Evolutionary conservation across 1,140 invertebrate genomes (phyloP), one percentile per base, ranked within the genome.

Genomic region (Oncopeltus fasciatus): DNA sequence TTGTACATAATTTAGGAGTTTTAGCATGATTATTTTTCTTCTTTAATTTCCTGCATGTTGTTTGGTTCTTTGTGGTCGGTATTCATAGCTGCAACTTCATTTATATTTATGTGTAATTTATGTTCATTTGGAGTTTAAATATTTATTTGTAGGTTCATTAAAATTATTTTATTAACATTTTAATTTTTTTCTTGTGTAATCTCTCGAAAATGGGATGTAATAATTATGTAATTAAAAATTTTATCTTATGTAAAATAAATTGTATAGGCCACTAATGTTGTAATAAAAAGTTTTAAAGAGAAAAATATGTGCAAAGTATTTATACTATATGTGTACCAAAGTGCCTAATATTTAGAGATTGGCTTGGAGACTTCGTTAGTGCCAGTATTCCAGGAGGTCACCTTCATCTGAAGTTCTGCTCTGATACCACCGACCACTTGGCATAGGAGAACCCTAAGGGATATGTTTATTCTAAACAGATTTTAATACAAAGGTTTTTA

Each of bases 381-480:
- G n/a, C n/a, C n/a, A n/a, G n/a, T n/a, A n/a, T n/a, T n/a, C n/a
- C n/a, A n/a, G n/a, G n/a, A n/a, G n/a, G n/a, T n/a, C n/a, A n/a
- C n/a, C n/a, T n/a, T n/a, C n/a, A n/a, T n/a, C n/a, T 57, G 31
- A 56, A 56, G 61, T 62, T 62, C 27, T 56, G 24, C 16, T 24
- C 57, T 62, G 29, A 57, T 43, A 62, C 38, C 43, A 57, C 51
- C 61, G 61, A 62, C 61, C 61, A 57, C 26, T 27, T 53, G 24
- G 14, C 2, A 31, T 51, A 51, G 26, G 20, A 31, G 47, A 29
- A 53, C 29, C 61, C 29, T 33, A 24, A 31, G 28, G 56, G 31
- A 62, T 62, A 62, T 61, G 57, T 62, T 56, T 62, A 62, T 62
- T 62, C 61, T 62, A 62, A 62, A 56, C 61, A 62, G 47, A 62